Conservation (phyloP, 1,140 invertebrate species). For the Bicyclus anynana region DNA sequence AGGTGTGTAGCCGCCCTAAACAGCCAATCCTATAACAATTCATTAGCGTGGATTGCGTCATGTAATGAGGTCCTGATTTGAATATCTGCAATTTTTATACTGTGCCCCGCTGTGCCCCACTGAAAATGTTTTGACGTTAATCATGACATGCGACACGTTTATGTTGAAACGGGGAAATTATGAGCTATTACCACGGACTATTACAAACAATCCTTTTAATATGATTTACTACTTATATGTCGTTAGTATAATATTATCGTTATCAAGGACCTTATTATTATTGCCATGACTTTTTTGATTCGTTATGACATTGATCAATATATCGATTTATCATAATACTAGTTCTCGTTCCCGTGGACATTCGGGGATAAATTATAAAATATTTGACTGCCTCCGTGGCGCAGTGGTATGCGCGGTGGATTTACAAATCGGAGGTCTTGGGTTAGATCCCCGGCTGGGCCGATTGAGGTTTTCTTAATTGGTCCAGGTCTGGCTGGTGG, state of each 20-base stretch:
- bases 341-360: no score
- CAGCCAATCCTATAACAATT: constrained; percentile 32
- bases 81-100: constrained; percentile 47
- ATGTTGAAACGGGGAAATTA: constrained; percentile 12
- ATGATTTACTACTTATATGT: not conserved
- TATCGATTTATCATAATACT: no score
- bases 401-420: no score
- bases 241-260: not conserved
- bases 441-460: no score
- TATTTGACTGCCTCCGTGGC: no score
- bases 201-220: not conserved
- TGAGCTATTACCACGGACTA: constrained; percentile 1
- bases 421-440: no score
- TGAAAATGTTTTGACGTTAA: constrained; percentile 46
- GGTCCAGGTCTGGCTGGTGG: no score
- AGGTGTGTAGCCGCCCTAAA: not conserved
- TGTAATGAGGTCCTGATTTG: constrained; percentile 53
- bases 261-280: not conserved
- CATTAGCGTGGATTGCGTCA: constrained; percentile 37
- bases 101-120: constrained; percentile 13
- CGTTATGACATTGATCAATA: no score
- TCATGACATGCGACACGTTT: constrained; percentile 37
- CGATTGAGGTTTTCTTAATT: no score
- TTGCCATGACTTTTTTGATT: no score
- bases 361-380: no score